Base-by-base conservation (phyloP, 2,113 vertebrate genomes). In the Macrotus californicus region DNA sequence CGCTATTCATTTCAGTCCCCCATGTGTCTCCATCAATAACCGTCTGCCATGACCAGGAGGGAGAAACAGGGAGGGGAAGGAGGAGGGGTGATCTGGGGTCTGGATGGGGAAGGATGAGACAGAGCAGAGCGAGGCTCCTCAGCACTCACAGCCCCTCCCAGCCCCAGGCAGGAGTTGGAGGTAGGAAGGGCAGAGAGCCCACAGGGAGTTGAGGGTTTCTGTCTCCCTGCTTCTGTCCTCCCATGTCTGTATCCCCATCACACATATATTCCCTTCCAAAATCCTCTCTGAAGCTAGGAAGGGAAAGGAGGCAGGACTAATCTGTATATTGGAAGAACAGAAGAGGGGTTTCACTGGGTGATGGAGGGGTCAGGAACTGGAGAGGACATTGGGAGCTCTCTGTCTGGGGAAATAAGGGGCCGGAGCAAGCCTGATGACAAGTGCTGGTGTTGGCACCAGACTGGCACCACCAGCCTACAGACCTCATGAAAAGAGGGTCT, bases 21-120 rank as follows among this genome's bases (percentile, higher is more conserved):
- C 13, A 26, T 21, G 75, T 94, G 96, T 97, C 96, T 95, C 97
- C 95, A 97, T 97, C 97, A 96, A 96, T 97, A 96, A 97, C 80
- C 6, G 19, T 81, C 95, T 95, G 87, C 96, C 77, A 72, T 76
- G 93, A 89, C 95, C 39, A 93, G 88, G 73, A 73, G 22, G 36
- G 48, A 70, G 86, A 85, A 61, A 21, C 19, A 2, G 46, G 31
- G 50, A 22, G 29, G 3, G 0, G 39, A 61, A 46, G 54, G 26
- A 61, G 89, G 87, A 34, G 54, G 77, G 84, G 43, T 36, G 14
- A 73, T 18, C 59, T 69, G 94, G 87, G 73, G 82, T 59, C 95
- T 61, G 92, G 82, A 43, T n/a, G 3, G 56, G 0, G 82, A 94
- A 8, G 39, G 87, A 93, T 36, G 22, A 75, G 34, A 29, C 8